phyloP scores from a whole-genome alignment of 2,113 vertebrate species.

The Danio rerio region DNA sequence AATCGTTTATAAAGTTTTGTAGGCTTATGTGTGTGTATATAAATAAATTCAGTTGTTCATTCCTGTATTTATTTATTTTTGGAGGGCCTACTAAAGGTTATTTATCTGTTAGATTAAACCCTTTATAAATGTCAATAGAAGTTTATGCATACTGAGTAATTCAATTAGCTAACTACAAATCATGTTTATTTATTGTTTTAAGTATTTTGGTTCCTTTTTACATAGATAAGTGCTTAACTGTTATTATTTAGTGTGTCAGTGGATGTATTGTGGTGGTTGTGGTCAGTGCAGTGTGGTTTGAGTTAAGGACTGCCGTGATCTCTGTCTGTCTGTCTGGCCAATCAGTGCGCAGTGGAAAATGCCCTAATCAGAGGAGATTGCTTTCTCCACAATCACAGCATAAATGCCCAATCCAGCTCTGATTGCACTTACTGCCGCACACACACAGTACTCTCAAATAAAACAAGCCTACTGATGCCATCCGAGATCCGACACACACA shows the following conservation, averaged over 20 bases:
- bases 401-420: constrained; percentile 86
- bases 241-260: not conserved
- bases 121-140: too few relatives aligned
- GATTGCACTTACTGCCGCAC: constrained; percentile 82
- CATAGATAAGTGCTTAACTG: not conserved
- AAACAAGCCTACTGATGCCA: not conserved
- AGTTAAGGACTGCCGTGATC: constrained; percentile 73
- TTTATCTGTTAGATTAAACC: too few relatives aligned
- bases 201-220: too few relatives aligned
- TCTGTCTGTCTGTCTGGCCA: constrained; percentile 81
- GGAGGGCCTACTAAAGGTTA: too few relatives aligned
- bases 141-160: too few relatives aligned
- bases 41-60: too few relatives aligned
- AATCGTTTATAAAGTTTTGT: too few relatives aligned
- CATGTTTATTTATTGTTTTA: too few relatives aligned
- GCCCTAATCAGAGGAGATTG: constrained; percentile 88
- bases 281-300: not conserved
- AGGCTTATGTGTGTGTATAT: too few relatives aligned
- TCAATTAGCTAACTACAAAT: too few relatives aligned
- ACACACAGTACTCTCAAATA: not conserved
- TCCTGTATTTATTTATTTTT: too few relatives aligned
- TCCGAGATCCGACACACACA: not conserved
- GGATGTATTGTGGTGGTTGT: not conserved
- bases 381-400: constrained; percentile 91
- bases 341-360: constrained; percentile 82